Base-by-base conservation (phyloP, 2,888 invertebrate genomes). In the Lithophane semibrunnea region DNA sequence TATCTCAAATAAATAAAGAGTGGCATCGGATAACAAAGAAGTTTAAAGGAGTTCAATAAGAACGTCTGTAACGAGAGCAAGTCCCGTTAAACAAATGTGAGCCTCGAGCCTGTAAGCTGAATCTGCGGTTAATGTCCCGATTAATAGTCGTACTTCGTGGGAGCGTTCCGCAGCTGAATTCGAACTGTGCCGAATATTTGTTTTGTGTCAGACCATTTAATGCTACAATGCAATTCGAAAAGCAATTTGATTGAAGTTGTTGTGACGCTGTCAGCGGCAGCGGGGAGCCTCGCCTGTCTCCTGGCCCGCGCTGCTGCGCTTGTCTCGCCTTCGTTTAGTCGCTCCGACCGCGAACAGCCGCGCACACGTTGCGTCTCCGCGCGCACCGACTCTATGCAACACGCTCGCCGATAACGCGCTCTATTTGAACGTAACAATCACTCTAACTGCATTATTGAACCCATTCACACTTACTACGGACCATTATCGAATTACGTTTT, bases 161-260 rank as follows among this genome's bases (percentile, higher is more conserved):
- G 94, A 95, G 91, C 89, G 90, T 71, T 89, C 79, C 29, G 24
- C 86, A 77, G 83, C 80, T 87, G 84, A 92, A 93, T 93, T 92
- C 92, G 86, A 87, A 79, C 88, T 92, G 86, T 86, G 75, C 88
- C 88, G 88, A 88, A 73, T 89, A 92, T 93, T 94, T 93, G 91
- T 93, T 93, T 92, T 86, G 91, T 93, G 92, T 92, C 91, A 90
- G n/a, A 58, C 79, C 83, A 87, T 91, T 92, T 90, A 91, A 88
- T 89, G 82, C 83, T 89, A 92, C 92, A 94, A 92, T 93, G 91
- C 91, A 90, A 90, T 94, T 93, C 92, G 93, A 94, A 95, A 95
- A 94, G 93, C 94, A 93, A 95, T 94, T 93, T 92, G 94, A 94
- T 95, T 94, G 92, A 88, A 88, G 88, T 77, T 90, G 91, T 91